phyloP scores from a whole-genome alignment of 1,140 invertebrate species.

The Hyles euphorbiae region DNA sequence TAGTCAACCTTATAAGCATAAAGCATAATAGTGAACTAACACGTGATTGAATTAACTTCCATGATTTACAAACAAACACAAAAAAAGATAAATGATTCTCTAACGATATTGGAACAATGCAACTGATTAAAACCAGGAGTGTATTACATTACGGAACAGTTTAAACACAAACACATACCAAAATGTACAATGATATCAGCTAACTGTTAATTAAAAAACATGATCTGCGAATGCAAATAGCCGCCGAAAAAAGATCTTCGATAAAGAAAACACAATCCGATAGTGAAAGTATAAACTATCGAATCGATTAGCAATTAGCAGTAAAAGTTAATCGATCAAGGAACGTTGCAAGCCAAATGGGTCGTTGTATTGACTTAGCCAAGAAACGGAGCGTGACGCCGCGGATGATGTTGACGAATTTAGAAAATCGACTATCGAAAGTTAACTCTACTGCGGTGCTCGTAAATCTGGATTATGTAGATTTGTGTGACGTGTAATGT shows the following conservation, averaged over 20 bases:
- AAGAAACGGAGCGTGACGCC: constrained; percentile 17
- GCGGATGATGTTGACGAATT: constrained; percentile 16
- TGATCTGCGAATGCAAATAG: too few relatives aligned
- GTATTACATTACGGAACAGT: too few relatives aligned
- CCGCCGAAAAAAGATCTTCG: neutral
- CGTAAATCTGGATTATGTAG: constrained; percentile 2
- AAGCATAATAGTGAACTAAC: too few relatives aligned
- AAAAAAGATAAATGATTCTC: too few relatives aligned
- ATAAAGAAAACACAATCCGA: constrained; percentile 10
- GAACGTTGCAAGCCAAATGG: constrained; percentile 10
- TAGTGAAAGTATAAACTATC: constrained; percentile 38
- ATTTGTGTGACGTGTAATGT: neutral
- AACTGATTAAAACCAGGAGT: too few relatives aligned
- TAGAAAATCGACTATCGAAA: constrained; percentile 11
- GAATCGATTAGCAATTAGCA: constrained; percentile 37
- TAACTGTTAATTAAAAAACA: too few relatives aligned
- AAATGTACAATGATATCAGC: too few relatives aligned
- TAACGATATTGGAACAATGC: too few relatives aligned
- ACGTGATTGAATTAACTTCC: too few relatives aligned
- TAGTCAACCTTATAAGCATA: too few relatives aligned
- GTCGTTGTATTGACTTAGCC: constrained; percentile 15
- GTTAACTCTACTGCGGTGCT: neutral
- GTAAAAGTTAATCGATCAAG: constrained; percentile 28
- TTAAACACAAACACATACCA: too few relatives aligned
- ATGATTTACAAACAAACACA: too few relatives aligned